Percentiles rank a stretch among this genome's conserved stretches.
Evolutionary conservation across 1,140 invertebrate species (phyloP).

Genomic region (Kradibia gibbosae): DNA sequence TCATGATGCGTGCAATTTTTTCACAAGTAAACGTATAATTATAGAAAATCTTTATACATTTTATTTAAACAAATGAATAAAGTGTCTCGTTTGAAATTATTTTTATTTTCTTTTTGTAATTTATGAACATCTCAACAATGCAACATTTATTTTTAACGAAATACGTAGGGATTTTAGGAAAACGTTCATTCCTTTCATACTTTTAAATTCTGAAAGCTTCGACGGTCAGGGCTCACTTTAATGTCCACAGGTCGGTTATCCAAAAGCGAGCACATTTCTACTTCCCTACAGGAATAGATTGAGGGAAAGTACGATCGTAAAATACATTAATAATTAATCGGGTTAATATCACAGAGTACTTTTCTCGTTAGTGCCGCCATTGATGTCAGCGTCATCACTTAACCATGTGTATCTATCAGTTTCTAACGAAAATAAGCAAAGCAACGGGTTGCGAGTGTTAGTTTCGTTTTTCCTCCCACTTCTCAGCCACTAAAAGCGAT

Average conservation of each 20-base stretch:
- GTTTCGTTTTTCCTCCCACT: background rate
- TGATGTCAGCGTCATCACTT: background rate
- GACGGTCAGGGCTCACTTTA: background rate
- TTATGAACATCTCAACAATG: too few species aligned
- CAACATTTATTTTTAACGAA: too few species aligned
- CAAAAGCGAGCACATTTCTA: background rate
- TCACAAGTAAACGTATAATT: too few species aligned
- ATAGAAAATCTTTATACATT: too few species aligned
- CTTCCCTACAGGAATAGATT: background rate
- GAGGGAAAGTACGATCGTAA: too few species aligned
- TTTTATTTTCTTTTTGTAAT: too few species aligned
- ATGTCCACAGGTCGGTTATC: background rate
- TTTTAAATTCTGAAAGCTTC: too few species aligned
- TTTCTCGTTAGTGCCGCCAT: constrained; percentile 10
- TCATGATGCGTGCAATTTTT: too few species aligned
- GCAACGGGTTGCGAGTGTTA: background rate
- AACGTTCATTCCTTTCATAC: too few species aligned
- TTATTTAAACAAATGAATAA: too few species aligned
- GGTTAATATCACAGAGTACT: background rate
- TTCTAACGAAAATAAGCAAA: background rate
- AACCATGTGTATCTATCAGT: background rate
- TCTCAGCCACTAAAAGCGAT: background rate
- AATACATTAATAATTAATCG: background rate
- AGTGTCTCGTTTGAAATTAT: too few species aligned
- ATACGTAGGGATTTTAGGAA: too few species aligned